Base-by-base conservation (phyloP, 2,797 vertebrate genomes). In the Antrozous pallidus region DNA sequence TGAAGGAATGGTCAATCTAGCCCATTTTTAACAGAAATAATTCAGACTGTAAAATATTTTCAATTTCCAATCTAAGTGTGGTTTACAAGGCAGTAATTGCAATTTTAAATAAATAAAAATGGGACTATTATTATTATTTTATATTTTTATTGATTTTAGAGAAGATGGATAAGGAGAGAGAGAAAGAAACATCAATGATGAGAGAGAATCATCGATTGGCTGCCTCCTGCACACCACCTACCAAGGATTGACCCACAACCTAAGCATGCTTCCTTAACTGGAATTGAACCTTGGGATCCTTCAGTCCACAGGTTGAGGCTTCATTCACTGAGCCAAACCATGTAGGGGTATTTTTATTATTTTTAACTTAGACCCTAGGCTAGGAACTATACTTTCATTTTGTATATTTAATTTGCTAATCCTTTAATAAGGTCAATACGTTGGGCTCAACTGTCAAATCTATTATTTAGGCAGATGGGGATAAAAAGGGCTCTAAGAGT, bases 1-100 rank as follows among this genome's bases (percentile, higher is more conserved):
- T 80, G 83, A 70, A 96, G 40, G 31, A 61, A 87, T 92, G 22
- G 79, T 96, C 81, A 13, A 73, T 61, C 22, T 69, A 65, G 17
- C 10, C 56, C 61, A 84, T 84, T 94, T 90, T 87, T 65, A 96
- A 81, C 4, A 65, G 75, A 93, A 91, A 75, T 92, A 77, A 83
- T 77, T 85, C 36, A 84, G 7, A 51, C 6, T 38, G 31, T 80
- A 42, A 94, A 94, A 61, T 54, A 80, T 56, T 65, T 71, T 5
- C 31, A 40, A 9, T 71, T 90, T 33, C 6, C 33, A 51, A 65
- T 92, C 20, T 71, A 83, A 65, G 13, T 61, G 18, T 58, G 16
- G 9, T 67, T 91, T 87, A 31, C 24, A 80, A 83, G 40, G 6
- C 38, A 67, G 38, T 51, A 11, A 84, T 26, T 79, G 5, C 2